These are phyloP conservation scores for Drosophila serrata DNA, from an alignment of 1,140 invertebrate genomes.

Conservation along the genomic window DNA sequence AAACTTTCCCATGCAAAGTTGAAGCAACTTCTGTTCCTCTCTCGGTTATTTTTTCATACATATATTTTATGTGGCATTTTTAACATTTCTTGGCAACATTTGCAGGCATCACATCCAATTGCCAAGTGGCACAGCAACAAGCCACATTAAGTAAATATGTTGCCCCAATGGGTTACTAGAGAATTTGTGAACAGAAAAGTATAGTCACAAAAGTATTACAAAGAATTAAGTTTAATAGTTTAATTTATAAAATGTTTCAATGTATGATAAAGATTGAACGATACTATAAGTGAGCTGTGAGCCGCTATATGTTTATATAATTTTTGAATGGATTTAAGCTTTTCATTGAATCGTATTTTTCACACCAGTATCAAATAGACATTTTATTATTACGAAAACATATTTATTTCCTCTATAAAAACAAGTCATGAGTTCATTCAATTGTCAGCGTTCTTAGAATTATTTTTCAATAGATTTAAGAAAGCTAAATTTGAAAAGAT, in stretches of 20 bases:
- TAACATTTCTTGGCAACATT: conserved; percentile 48
- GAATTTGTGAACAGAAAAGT: neutral
- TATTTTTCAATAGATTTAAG: conserved; percentile 12
- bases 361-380: neutral
- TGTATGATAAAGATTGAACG: too few relatives aligned
- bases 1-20: conserved; percentile 52
- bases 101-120: conserved; percentile 17
- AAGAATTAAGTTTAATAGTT: neutral
- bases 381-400: neutral
- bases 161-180: conserved; percentile 19
- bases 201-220: neutral
- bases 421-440: neutral
- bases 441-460: neutral
- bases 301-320: too few relatives aligned
- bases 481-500: conserved; percentile 13
- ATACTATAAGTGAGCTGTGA: too few relatives aligned
- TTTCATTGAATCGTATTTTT: too few relatives aligned
- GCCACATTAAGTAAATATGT: conserved; percentile 26
- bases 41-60: neutral
- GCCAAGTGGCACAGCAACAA: conserved; percentile 41
- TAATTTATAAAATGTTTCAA: too few relatives aligned
- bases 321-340: too few relatives aligned
- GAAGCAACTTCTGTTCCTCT: conserved; percentile 22
- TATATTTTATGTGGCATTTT: conserved; percentile 27
- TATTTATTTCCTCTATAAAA: neutral